Conservation (phyloP, 2,888 invertebrate genomes). For the Tyria jacobaeae region DNA sequence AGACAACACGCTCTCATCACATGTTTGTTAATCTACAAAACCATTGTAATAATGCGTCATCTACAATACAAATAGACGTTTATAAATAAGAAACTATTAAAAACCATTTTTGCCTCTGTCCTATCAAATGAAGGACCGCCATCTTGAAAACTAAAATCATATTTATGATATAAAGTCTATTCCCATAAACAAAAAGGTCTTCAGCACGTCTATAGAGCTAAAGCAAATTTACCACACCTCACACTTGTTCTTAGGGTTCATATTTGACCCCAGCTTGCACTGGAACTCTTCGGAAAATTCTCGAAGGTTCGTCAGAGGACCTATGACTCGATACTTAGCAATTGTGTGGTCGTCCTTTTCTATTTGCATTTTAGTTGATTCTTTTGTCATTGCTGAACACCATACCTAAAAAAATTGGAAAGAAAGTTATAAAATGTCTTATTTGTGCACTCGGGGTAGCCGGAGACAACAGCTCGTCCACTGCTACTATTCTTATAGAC, state of each 20-base stretch:
- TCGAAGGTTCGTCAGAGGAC: conserved; percentile 93
- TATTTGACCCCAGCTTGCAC: conserved; percentile 90
- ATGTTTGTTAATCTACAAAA: no score
- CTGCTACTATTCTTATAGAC: no score
- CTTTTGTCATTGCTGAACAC: conserved; percentile 95
- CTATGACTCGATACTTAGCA: conserved; percentile 94
- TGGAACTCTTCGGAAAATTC: conserved; percentile 94
- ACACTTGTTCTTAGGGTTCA: conserved; percentile 95
- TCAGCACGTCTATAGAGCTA: conserved; percentile 12
- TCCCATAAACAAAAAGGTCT: conserved; percentile 22
- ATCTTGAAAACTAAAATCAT: background rate
- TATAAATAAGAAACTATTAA: background rate
- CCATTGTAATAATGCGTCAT: background rate
- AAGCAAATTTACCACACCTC: conserved; percentile 91
- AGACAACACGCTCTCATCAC: conserved; percentile 15
- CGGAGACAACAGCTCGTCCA: no score
- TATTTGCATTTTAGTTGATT: conserved; percentile 93
- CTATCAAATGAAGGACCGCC: background rate
- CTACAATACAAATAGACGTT: background rate
- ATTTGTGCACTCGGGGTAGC: background rate
- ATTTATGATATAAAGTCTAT: conserved; percentile 13
- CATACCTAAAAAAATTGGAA: conserved; percentile 88
- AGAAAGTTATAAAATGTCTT: background rate
- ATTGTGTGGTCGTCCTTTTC: conserved; percentile 98
- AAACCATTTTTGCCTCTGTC: background rate